These are phyloP conservation scores for Nomada flava DNA, from an alignment of 2,888 invertebrate species.

Conservation along the genomic window DNA sequence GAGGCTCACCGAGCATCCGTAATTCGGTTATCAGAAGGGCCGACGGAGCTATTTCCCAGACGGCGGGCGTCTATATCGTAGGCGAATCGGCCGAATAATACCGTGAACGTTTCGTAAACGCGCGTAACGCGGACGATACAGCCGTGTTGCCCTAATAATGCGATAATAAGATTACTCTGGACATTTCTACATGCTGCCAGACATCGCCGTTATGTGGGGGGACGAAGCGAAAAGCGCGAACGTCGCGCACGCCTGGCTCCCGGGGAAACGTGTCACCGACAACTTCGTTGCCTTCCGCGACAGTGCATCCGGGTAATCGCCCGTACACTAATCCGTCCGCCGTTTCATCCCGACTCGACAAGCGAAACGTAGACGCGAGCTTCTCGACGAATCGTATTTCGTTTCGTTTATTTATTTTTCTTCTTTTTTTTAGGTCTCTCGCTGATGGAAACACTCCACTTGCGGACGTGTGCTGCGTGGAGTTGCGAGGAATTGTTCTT, in stretches of 20 bases:
- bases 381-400: background rate
- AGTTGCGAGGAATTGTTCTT: too few relatives aligned
- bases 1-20: slow-evolving; percentile 32
- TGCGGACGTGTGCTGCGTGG: too few relatives aligned
- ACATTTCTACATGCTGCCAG: slow-evolving; percentile 4
- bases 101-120: background rate
- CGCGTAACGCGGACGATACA: slow-evolving; percentile 10
- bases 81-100: slow-evolving; percentile 29
- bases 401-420: background rate
- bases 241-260: background rate
- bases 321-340: background rate
- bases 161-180: slow-evolving; percentile 43
- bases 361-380: background rate
- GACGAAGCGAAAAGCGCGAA: slow-evolving; percentile 1
- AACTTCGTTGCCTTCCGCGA: slow-evolving; percentile 7
- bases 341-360: background rate
- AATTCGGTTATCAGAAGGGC: slow-evolving; percentile 38
- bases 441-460: too few relatives aligned
- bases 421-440: background rate
- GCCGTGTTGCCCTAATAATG: slow-evolving; percentile 35
- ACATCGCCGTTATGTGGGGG: background rate
- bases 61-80: slow-evolving; percentile 28
- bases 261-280: background rate
- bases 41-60: slow-evolving; percentile 49
- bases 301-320: slow-evolving; percentile 15